Base-by-base conservation (phyloP, 2,797 vertebrate genomes). In the Pangasius krempfi region DNA sequence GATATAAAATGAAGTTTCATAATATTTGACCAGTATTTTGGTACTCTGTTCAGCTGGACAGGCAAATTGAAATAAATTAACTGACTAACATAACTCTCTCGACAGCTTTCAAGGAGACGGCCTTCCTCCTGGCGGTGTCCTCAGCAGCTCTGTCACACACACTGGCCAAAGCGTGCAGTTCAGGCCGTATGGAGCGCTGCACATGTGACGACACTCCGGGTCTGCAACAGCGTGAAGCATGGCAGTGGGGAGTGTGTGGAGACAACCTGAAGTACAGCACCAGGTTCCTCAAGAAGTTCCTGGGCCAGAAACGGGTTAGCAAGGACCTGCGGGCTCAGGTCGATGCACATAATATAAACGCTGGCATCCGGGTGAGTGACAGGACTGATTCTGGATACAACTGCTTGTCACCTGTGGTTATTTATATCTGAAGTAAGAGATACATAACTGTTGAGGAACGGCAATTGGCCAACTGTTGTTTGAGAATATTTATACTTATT, bases 211-310 rank as follows among this genome's bases (percentile, higher is more conserved):
- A 99, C 90, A 98, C 98, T 27, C 98, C 97, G 0, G 99, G 97
- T 30, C 96, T 99, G 93, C 97, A 99, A 95, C 98, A 99, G 91
- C 96, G 97, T 62, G 97, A 98, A 90, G 98, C 99, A 4, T 99
- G 99, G 99, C 98, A 99, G 92, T 99, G 99, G 99, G 99, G 99
- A 0, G 97, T 99, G 86, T 99, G 99, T 0, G 99, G 99, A 0
- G 99, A 99, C 96, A 99, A 99, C 94, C 97, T 99, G 92, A 98
- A 98, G 90, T 99, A 99, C 89, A 99, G 98, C 96, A 98, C 97
- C 93, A 98, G 97, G 94, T 99, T 99, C 92, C 97, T 99, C 88
- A 98, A 97, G 90, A 98, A 97, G 92, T 99, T 99, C 94, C 94
- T 99, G 78, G 98, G 98, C 50, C 97, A 98, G 89, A 99, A 97